Percentiles rank a stretch among this genome's conserved stretches.
These are phyloP conservation scores for Betta splendens DNA, from an alignment of 2,797 vertebrate species.

Conservation along the genomic window DNA sequence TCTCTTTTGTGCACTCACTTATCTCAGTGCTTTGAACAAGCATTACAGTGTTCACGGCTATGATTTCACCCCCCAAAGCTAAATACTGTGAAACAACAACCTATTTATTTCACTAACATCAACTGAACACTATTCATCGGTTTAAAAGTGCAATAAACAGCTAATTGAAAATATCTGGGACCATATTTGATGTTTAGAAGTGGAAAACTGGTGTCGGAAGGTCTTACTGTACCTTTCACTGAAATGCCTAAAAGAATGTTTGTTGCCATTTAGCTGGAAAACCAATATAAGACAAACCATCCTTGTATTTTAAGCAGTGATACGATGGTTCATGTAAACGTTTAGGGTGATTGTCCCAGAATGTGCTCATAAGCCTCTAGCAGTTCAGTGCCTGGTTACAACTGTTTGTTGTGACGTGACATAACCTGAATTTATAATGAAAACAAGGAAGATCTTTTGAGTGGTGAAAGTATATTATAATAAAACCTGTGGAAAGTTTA, in stretches of 20 bases:
- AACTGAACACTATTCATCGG: constrained; percentile 64
- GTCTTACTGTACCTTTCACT: constrained; percentile 6
- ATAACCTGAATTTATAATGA: constrained; percentile 24
- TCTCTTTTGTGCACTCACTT: constrained; percentile 30
- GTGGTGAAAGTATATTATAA: constrained; percentile 36
- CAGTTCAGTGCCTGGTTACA: constrained; percentile 54
- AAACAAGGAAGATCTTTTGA: constrained; percentile 22
- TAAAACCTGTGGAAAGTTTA: constrained; percentile 52
- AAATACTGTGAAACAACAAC: constrained; percentile 65
- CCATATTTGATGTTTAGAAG: constrained; percentile 8
- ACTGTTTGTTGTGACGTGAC: constrained; percentile 47
- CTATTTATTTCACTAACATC: constrained; percentile 39
- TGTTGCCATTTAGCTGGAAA: constrained; percentile 32
- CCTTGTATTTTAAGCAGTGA: constrained; percentile 73
- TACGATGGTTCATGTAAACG: constrained; percentile 78
- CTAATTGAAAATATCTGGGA: constrained; percentile 23
- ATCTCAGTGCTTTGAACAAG: constrained; percentile 59
- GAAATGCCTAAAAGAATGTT: constrained; percentile 3
- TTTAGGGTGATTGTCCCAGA: constrained; percentile 29
- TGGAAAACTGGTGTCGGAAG: not conserved
- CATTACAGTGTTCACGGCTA: constrained; percentile 46
- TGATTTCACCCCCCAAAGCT: constrained; percentile 46
- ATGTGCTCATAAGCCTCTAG: constrained; percentile 20
- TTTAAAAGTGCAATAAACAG: constrained; percentile 66
- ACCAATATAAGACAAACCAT: constrained; percentile 23